These are phyloP conservation scores for Nannospalax galili DNA, from an alignment of 2,113 vertebrate genomes.

Conservation along the genomic window DNA sequence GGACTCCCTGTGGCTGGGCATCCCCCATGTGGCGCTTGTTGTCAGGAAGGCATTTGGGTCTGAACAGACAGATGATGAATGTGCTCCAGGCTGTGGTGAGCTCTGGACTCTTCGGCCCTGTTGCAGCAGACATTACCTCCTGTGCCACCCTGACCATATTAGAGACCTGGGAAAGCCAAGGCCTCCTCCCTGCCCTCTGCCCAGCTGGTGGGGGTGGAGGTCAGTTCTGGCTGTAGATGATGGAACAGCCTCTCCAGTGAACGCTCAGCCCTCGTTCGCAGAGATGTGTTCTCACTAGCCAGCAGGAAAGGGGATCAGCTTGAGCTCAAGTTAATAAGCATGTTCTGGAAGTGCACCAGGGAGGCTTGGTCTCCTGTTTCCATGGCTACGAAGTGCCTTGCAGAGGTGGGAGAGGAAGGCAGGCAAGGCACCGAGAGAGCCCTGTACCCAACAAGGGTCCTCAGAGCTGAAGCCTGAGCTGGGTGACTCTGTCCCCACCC, in stretches of 20 bases:
- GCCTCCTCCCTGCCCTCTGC: background rate
- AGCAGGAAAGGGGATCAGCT: background rate
- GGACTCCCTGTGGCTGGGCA: background rate
- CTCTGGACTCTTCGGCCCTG: background rate
- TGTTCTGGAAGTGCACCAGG: background rate
- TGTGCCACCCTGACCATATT: background rate
- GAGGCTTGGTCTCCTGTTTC: background rate
- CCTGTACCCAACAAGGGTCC: background rate
- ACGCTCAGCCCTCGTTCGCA: rapidly evolving
- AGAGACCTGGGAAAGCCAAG: background rate
- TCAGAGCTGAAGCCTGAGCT: background rate
- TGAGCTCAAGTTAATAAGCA: rapidly evolving
- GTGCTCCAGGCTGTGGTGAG: background rate
- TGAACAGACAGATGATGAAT: rapidly evolving
- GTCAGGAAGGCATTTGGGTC: background rate
- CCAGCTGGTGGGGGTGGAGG: background rate
- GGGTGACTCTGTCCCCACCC: too few species aligned
- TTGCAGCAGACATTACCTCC: rapidly evolving
- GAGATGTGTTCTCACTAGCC: background rate
- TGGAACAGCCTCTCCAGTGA: rapidly evolving
- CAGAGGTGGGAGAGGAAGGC: background rate
- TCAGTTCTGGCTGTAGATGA: too few species aligned
- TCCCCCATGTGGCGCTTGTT: background rate
- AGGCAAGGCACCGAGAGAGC: background rate
- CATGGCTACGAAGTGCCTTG: background rate